Evolutionary conservation across 2,797 vertebrate species (phyloP), one percentile per base, ranked within the genome.

Genomic region (Odontamblyopus rebecca): DNA sequence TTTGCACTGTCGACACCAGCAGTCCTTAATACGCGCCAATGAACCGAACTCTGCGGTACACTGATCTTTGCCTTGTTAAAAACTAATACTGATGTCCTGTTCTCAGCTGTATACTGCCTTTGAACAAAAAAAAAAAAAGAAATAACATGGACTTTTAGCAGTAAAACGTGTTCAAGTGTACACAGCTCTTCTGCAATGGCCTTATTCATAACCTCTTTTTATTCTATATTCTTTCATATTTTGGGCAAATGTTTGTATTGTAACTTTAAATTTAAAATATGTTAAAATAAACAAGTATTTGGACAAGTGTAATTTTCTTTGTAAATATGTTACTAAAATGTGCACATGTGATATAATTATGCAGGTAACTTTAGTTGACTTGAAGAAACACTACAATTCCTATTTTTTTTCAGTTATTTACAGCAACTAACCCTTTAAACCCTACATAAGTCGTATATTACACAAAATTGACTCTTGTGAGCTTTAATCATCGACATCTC

Each of bases 161-260:
- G 44, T 51, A 48, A n/a, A 41, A 62, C 51, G 0, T 2, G n/a
- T 30, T 13, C 19, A 30, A 29, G 64, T 23, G 59, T 61, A 38
- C n/a, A 35, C 35, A 23, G 41, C 67, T 61, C 67, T 81, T 77
- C 70, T 79, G 86, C 71, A 60, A 89, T 75, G 88, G 90, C 88
- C 90, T 90, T 91, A 90, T 76, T 85, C 83, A 68, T 59, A 60
- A 65, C 13, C 26, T 70, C 57, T 56, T 44, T 69, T 61, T 35
- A 27, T 78, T 77, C 78, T 70, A 56, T 50, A 79, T 70, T 68
- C 48, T 75, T 70, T 83, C 74, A 75, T 83, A 77, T 85, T 74
- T 74, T 77, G 78, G 79, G 73, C 80, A 72, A 82, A 78, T 88
- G 83, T 90, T 83, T 88, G 86, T 90, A 82, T 62, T 82, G 80